Percentiles rank a stretch among this genome's conserved stretches.
These are phyloP conservation scores for Hyppa rectilinea DNA, from an alignment of 2,888 invertebrate genomes.

Conservation along the genomic window DNA sequence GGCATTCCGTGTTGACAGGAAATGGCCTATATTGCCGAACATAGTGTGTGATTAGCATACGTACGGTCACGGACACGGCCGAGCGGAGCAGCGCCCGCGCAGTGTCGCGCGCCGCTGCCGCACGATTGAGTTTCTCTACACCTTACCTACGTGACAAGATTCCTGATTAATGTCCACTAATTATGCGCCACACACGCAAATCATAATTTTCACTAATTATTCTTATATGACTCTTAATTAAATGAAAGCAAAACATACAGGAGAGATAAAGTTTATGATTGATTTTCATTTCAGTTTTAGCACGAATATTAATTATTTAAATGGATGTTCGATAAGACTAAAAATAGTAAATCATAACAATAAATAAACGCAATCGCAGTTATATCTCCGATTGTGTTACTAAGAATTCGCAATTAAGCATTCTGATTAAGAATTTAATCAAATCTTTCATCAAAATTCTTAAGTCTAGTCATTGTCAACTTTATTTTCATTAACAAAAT, in stretches of 20 bases:
- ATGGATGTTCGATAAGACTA: constrained; percentile 1
- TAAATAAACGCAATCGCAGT: neutral
- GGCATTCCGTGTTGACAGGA: constrained; percentile 80
- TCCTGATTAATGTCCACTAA: constrained; percentile 67
- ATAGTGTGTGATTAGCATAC: constrained; percentile 79
- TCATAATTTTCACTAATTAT: constrained; percentile 75
- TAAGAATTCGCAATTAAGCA: too few species aligned
- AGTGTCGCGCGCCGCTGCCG: constrained; percentile 62
- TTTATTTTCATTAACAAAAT: neutral
- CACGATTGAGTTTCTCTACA: constrained; percentile 78
- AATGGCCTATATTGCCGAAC: constrained; percentile 82
- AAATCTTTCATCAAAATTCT: constrained; percentile 2
- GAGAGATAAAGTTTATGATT: constrained; percentile 30
- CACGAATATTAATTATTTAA: constrained; percentile 25
- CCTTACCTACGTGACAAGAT: constrained; percentile 80
- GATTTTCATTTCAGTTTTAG: constrained; percentile 19
- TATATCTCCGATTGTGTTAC: too few species aligned
- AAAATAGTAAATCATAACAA: neutral
- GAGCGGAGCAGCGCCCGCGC: constrained; percentile 61
- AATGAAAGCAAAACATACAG: constrained; percentile 55
- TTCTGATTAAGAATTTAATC: too few species aligned
- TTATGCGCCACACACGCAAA: constrained; percentile 63
- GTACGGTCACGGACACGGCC: constrained; percentile 76
- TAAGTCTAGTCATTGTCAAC: neutral
- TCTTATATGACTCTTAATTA: constrained; percentile 54